phyloP scores from a whole-genome alignment of 2,113 vertebrate species.

The Coracopsis vasa region DNA sequence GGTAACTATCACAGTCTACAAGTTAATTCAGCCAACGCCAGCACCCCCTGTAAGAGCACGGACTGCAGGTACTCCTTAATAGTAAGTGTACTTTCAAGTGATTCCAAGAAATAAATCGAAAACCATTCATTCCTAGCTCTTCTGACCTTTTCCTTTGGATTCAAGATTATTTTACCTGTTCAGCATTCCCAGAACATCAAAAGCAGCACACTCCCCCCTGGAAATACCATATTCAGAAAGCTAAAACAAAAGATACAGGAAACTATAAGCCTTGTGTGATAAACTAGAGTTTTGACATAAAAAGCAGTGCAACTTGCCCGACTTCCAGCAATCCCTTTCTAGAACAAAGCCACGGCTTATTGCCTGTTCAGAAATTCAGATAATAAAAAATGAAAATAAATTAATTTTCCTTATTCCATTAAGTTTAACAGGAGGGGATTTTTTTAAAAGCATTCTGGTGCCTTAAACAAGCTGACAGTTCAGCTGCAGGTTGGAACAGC shows the following conservation, averaged over 20 bases:
- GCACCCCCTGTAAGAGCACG: not conserved
- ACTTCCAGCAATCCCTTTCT: slow-evolving; percentile 9
- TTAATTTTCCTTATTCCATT: not conserved
- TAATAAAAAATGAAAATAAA: not conserved
- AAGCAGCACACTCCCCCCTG: not conserved
- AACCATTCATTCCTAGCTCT: not conserved
- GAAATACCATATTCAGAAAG: not conserved
- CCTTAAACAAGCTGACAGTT: not conserved
- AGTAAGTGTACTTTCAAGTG: not conserved
- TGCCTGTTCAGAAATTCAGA: not conserved
- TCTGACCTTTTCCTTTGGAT: not conserved
- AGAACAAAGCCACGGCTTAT: not conserved
- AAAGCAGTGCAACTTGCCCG: not conserved
- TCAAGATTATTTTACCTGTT: not conserved
- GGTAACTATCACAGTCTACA: not conserved
- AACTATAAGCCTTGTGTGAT: not conserved
- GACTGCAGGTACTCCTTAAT: not conserved
- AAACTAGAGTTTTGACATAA: not conserved
- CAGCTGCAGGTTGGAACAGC: slow-evolving; percentile 32
- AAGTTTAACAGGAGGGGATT: not conserved
- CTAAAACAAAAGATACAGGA: not conserved
- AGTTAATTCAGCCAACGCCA: not conserved
- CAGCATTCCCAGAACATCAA: not conserved
- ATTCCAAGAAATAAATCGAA: not conserved
- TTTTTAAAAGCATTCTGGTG: not conserved